Conservation (phyloP, 1,140 invertebrate species). For the Ganaspis sp. region DNA sequence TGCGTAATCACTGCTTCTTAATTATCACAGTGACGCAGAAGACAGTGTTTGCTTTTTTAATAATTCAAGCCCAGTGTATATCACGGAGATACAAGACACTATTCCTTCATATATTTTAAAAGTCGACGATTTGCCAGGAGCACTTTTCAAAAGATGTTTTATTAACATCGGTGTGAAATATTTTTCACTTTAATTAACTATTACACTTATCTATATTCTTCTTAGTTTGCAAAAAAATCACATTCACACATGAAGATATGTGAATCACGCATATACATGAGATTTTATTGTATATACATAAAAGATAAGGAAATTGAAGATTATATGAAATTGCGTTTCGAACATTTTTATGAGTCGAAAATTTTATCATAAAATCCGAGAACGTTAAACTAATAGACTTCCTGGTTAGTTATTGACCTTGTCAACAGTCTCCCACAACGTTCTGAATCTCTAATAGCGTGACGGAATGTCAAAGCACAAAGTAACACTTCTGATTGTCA, state of each 20-base stretch:
- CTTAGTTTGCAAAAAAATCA: too few species aligned
- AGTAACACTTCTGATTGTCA: slow-evolving; percentile 24
- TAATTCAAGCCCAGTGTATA: neutral
- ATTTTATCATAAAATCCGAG: neutral
- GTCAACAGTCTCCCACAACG: slow-evolving; percentile 8
- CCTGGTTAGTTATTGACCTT: slow-evolving; percentile 22
- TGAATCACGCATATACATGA: too few species aligned
- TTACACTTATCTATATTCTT: too few species aligned
- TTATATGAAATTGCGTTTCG: neutral
- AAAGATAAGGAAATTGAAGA: neutral
- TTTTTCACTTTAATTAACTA: too few species aligned
- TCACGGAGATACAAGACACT: neutral
- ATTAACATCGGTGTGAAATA: too few species aligned
- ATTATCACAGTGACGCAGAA: slow-evolving; percentile 36
- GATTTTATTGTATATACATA: too few species aligned
- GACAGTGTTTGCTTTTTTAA: slow-evolving; percentile 16
- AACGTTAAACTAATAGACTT: neutral
- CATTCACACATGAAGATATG: too few species aligned
- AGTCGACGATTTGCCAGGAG: too few species aligned
- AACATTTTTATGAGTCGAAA: neutral
- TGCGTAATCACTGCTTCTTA: slow-evolving; percentile 50
- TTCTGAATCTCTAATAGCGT: slow-evolving; percentile 10
- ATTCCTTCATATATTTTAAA: neutral
- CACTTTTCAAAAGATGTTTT: too few species aligned
- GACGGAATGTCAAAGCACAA: slow-evolving; percentile 23